A percentile compares a stretch with the other conserved stretches of the same genome.
Conservation (phyloP, 2,888 invertebrate genomes). For the Agrotis puta region DNA sequence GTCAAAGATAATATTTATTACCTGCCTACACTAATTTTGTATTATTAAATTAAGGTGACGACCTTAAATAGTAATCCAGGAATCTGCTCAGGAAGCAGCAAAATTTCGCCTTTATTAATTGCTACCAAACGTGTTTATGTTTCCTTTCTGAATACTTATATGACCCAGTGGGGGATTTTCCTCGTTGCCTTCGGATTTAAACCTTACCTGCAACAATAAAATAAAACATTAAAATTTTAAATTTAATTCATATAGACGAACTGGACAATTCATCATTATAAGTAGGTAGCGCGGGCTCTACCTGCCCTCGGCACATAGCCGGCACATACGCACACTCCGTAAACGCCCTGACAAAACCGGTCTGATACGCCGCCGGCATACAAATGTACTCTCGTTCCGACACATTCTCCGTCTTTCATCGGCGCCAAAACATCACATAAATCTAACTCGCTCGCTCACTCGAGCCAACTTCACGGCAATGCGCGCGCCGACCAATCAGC, state of each 20-base stretch:
- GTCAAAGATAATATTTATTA: no score
- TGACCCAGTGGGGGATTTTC: constrained; percentile 10
- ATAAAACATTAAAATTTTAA: constrained; percentile 74
- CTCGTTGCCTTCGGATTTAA: constrained; percentile 30
- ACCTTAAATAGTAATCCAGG: constrained; percentile 1
- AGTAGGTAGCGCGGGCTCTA: constrained; percentile 82
- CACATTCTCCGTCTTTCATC: constrained; percentile 89
- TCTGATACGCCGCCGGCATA: constrained; percentile 85
- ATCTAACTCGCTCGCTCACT: constrained; percentile 86
- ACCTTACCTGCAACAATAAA: constrained; percentile 85
- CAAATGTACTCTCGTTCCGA: constrained; percentile 87
- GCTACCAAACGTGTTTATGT: constrained; percentile 49
- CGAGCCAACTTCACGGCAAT: constrained; percentile 84
- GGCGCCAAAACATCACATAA: constrained; percentile 88
- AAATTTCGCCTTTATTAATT: constrained; percentile 23
- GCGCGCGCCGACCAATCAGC: constrained; percentile 80
- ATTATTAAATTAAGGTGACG: constrained; percentile 1
- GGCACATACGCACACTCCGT: constrained; percentile 85
- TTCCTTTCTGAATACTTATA: constrained; percentile 22
- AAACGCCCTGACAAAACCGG: constrained; percentile 90
- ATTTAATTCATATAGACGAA: constrained; percentile 66
- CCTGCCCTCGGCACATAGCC: constrained; percentile 87
- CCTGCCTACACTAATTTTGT: no score
- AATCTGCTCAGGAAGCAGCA: constrained; percentile 17
- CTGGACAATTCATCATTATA: constrained; percentile 82